Evolutionary conservation across 2,888 invertebrate genomes (phyloP).

Genomic region (Drosophila phalerata): DNA sequence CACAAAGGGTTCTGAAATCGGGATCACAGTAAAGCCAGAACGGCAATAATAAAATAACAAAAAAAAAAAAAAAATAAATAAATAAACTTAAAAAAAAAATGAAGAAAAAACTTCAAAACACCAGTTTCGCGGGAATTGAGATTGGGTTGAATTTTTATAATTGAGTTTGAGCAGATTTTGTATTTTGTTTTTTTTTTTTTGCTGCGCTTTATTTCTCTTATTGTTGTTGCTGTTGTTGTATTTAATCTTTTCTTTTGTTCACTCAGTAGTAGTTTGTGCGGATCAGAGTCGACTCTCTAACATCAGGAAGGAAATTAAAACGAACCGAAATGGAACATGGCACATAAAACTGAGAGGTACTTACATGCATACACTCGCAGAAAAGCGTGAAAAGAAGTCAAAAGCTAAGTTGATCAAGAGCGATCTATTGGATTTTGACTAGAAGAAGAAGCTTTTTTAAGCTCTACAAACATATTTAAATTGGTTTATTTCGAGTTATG

Average conservation of each 20-base stretch:
- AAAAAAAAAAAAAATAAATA: conserved; percentile 12
- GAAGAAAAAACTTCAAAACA: conserved; percentile 41
- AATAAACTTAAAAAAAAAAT: background rate
- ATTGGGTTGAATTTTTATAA: conserved; percentile 79
- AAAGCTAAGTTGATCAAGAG: no score
- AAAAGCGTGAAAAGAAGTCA: conserved; percentile 1
- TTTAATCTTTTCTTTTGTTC: conserved; percentile 60
- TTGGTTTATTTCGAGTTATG: no score
- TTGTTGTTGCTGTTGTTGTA: conserved; percentile 21
- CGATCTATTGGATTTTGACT: background rate
- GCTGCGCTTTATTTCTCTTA: conserved; percentile 11
- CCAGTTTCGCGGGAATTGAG: conserved; percentile 78
- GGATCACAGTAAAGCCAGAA: conserved; percentile 66
- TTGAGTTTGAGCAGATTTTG: conserved; percentile 69
- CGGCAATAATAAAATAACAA: conserved; percentile 58
- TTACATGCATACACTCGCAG: conserved; percentile 12
- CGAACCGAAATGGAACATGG: conserved; percentile 34
- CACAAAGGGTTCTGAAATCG: conserved; percentile 61
- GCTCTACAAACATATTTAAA: no score
- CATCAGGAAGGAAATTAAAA: conserved; percentile 50
- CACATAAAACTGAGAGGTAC: conserved; percentile 21
- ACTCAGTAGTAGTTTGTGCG: conserved; percentile 21
- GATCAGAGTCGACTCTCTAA: conserved; percentile 32
- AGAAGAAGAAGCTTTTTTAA: no score
- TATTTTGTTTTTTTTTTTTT: conserved; percentile 18